These are phyloP conservation scores for Nothocercus julius DNA, from an alignment of 2,113 vertebrate species.

Conservation along the genomic window DNA sequence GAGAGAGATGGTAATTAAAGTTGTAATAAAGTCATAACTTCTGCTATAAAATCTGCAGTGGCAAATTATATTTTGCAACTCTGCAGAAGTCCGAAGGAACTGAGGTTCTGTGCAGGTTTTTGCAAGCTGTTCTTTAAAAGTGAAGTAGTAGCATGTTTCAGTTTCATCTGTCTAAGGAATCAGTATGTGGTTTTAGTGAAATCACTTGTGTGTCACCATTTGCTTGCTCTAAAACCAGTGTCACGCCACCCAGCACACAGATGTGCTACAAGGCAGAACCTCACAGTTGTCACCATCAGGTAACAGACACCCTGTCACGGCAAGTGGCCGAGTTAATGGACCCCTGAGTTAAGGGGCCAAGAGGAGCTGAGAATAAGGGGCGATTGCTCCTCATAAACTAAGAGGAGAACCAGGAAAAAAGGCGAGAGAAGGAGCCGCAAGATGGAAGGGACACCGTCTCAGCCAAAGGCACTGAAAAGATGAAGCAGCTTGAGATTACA, in stretches of 20 bases:
- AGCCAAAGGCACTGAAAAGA: not conserved
- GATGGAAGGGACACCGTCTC: not conserved
- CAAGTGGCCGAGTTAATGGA: not conserved
- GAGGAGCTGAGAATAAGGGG: not conserved
- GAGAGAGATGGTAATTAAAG: not conserved
- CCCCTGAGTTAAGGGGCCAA: not conserved
- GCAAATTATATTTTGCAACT: not conserved
- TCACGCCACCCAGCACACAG: not conserved
- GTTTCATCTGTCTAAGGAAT: not conserved
- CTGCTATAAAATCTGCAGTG: not conserved
- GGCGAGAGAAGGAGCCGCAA: not conserved
- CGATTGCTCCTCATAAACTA: not conserved
- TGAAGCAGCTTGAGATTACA: not conserved
- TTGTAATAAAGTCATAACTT: not conserved
- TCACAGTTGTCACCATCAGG: not conserved
- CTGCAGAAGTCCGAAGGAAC: not conserved
- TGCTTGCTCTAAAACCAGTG: not conserved
- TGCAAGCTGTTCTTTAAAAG: not conserved
- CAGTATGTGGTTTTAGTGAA: not conserved
- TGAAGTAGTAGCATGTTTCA: not conserved
- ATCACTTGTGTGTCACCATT: not conserved
- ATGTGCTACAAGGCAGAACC: not conserved
- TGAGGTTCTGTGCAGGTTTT: not conserved
- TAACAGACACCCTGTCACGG: not conserved
- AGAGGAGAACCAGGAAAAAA: not conserved